Conservation (phyloP, 2,888 invertebrate genomes). For the Sepiola atlantica region DNA sequence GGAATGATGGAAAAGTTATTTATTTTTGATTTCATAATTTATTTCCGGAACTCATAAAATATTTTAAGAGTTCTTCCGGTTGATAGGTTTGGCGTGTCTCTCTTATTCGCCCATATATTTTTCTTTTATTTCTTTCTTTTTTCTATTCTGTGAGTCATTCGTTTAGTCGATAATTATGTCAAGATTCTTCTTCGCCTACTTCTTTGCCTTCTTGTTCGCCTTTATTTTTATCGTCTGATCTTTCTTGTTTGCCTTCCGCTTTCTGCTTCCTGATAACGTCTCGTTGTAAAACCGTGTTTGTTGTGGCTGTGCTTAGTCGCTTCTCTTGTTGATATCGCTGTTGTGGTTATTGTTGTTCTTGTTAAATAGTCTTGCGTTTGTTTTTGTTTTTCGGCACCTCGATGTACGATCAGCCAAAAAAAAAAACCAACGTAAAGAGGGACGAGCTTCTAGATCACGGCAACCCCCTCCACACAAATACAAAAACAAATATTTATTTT, state of each 20-base stretch:
- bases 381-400: too few species aligned
- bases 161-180: background rate
- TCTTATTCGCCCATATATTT: background rate
- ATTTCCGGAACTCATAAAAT: background rate
- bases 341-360: background rate
- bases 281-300: background rate
- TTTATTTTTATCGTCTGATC: background rate
- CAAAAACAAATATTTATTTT: too few species aligned
- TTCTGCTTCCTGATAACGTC: background rate
- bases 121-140: background rate
- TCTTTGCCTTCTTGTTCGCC: background rate
- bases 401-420: too few species aligned
- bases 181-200: background rate
- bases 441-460: too few species aligned
- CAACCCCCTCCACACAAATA: too few species aligned
- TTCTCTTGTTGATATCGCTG: background rate
- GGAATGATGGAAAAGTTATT: background rate
- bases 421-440: too few species aligned
- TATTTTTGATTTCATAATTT: background rate
- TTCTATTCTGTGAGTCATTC: background rate
- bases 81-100: background rate
- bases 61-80: constrained; percentile 9
- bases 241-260: background rate
- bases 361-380: background rate
- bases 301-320: background rate